Evolutionary conservation across 2,888 invertebrate species (phyloP), one percentile per base, ranked within the genome.

Genomic region (Eupithecia tripunctaria): DNA sequence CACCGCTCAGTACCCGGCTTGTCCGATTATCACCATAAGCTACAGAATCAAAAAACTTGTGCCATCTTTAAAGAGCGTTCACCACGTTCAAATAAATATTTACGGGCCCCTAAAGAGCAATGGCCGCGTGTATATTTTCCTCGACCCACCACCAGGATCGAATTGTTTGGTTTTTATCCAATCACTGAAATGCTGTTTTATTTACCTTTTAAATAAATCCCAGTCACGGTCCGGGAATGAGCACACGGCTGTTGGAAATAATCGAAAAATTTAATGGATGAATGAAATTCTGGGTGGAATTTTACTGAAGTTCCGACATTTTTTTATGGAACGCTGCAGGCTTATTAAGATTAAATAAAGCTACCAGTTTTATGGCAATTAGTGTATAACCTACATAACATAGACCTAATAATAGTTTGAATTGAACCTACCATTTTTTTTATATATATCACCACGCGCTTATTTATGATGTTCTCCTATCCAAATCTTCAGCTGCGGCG

Each of bases 131-230:
- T 73, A 64, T 72, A 51, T 70, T 68, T 75, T 74, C 77, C 70
- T 71, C 75, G 68, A 67, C 51, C 60, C 29, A 62, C 72, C 70
- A 73, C 71, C 70, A 72, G 71, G 21, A 65, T 66, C 38, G 68
- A 68, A 73, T 74, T 69, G 72, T 65, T 73, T 64, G 68, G 65
- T 73, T 67, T 78, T 78, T 73, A 72, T 68, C 71, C 36, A 71
- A 71, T 78, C 72, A 70, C 62, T 70, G 71, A 73, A 67, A 72
- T 77, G 69, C 72, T 67, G 65, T 66, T 73, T 72, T 77, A 75
- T 77, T 75, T 78, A 65, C 66, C 64, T 76, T 68, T 60, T 27
- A 62, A 32, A 32, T 32, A n/a, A 63, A 56, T 56, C 56, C 56
- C 12, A 56, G 56, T 56, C 56, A 56, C 56, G 56, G 56, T 56